These are phyloP conservation scores for Muraenolepis orangiensis DNA, from an alignment of 2,797 vertebrate species.

Conservation along the genomic window DNA sequence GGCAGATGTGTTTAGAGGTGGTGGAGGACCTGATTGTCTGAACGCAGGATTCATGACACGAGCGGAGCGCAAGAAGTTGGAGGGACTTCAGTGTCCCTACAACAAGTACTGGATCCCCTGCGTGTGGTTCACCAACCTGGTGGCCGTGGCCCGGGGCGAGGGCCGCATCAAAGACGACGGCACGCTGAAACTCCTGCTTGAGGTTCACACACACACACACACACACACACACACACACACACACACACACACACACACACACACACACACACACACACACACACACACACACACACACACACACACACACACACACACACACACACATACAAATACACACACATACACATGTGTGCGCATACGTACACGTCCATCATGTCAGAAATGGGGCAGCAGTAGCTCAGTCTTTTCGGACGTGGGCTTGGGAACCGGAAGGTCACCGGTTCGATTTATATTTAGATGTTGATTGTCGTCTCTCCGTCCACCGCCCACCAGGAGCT, in stretches of 20 bases:
- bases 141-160: conserved; percentile 81
- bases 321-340: neutral
- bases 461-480: neutral
- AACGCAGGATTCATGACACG: conserved; percentile 89
- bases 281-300: conserved; percentile 4
- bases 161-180: conserved; percentile 85
- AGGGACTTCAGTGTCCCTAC: conserved; percentile 85
- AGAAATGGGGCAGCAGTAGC: too few relatives aligned
- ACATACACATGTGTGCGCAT: neutral
- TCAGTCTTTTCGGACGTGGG: too few relatives aligned
- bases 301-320: conserved; percentile 3
- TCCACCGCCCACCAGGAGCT: conserved; percentile 73
- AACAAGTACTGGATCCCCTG: conserved; percentile 96
- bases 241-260: conserved; percentile 2
- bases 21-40: neutral
- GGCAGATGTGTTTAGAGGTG: too few relatives aligned
- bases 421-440: neutral
- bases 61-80: conserved; percentile 88
- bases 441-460: too few relatives aligned
- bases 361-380: too few relatives aligned
- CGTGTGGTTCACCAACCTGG: conserved; percentile 90
- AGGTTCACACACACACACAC: conserved; percentile 66
- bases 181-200: conserved; percentile 85
- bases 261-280: neutral
- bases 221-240: conserved; percentile 12